Base-by-base conservation (phyloP, 2,113 vertebrate genomes). In the Periophthalmodon schlosseri region DNA sequence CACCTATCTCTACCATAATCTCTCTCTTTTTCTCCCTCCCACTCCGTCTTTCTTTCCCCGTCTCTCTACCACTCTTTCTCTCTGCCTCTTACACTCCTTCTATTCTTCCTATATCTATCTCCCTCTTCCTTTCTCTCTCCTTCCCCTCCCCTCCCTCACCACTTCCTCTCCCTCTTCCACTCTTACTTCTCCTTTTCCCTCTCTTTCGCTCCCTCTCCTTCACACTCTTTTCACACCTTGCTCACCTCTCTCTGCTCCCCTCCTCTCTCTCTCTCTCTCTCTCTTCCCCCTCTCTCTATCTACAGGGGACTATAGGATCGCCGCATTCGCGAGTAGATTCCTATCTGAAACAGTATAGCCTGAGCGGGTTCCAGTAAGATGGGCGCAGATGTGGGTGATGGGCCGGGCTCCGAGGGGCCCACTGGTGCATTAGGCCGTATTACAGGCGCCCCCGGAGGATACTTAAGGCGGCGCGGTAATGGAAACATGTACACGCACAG, bases 361-460 rank as follows among this genome's bases (percentile, higher is more conserved):
- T 79, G 81, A 89, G 83, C 82, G 23, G 72, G 86, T 92, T 93
- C 89, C 91, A 90, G 91, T 93, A 91, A 93, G 88, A 86, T 89
- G 83, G 10, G 79, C 81, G 74, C 68, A 84, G 90, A 90, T 87
- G 88, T 76, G 91, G 91, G 91, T 90, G 87, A 92, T 90, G 86
- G 88, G 85, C 90, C 89, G 91, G 90, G 91, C 92, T 93, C 89
- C 83, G 83, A 86, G 86, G 39, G 79, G 87, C 91, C 89, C 91
- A 91, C 91, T 90, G 90, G 91, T 93, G 90, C 91, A 93, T 93
- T 93, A 93, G 91, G 76, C 84, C 68, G 76, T 80, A 91, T 88
- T 89, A 84, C 90, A 81, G 89, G 84, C 67, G 89, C 88, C 89
- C 91, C 88, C 84, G 91, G 91, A 90, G 87, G 83, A 83, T 89